Conservation (phyloP, 2,888 invertebrate genomes). For the Tetragnatha montana region DNA sequence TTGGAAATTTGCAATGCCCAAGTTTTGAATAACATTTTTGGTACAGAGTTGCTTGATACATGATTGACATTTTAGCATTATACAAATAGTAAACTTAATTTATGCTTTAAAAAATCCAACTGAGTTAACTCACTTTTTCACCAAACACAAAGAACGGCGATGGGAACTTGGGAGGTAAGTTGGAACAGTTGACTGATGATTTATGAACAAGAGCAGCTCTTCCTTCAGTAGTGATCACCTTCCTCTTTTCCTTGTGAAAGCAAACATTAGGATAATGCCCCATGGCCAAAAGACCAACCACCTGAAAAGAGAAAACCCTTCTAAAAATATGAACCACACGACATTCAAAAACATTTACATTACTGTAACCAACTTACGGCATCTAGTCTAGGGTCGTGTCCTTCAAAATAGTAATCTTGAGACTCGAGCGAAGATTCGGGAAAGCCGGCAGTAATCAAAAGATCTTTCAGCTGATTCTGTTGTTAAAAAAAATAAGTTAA, state of each 20-base stretch:
- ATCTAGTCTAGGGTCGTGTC: conserved; percentile 87
- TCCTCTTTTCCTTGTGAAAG: conserved; percentile 94
- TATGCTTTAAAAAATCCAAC: neutral
- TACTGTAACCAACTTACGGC: conserved; percentile 77
- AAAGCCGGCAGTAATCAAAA: conserved; percentile 87
- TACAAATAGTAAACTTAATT: neutral
- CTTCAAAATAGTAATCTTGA: conserved; percentile 84
- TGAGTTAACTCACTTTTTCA: conserved; percentile 86
- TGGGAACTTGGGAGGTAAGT: conserved; percentile 87
- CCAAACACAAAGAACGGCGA: conserved; percentile 98
- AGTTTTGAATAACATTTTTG: no score
- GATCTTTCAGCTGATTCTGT: conserved; percentile 82
- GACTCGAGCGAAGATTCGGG: conserved; percentile 90
- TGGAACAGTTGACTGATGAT: conserved; percentile 95
- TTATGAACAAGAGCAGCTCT: conserved; percentile 96
- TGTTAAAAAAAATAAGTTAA: conserved; percentile 73
- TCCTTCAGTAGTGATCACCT: conserved; percentile 95
- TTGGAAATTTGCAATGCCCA: no score
- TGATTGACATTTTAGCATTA: neutral
- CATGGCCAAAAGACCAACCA: conserved; percentile 89
- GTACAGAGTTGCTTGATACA: neutral
- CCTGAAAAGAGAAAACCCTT: conserved; percentile 59
- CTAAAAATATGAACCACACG: neutral
- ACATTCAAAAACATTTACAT: neutral
- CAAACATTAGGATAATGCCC: conserved; percentile 98